Percentiles rank a stretch among this genome's conserved stretches.
Evolutionary conservation across 2,113 vertebrate genomes (phyloP).

Genomic region (Phylloscopus trochiloides): DNA sequence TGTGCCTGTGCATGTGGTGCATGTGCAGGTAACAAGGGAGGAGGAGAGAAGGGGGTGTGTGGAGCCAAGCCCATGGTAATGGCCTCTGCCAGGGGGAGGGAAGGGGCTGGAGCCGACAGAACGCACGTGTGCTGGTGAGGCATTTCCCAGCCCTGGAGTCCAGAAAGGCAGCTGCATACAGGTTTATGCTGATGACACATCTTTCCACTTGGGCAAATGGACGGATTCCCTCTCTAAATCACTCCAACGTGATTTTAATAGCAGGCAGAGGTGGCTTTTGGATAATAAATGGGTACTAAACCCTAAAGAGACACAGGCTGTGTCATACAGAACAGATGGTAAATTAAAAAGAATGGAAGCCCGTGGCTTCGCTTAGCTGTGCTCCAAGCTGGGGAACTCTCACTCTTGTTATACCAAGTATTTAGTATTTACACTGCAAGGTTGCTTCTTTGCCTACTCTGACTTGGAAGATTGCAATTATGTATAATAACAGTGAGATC

Average conservation of each 20-base stretch:
- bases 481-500: slow-evolving; percentile 43
- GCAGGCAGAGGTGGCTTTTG: slow-evolving; percentile 69
- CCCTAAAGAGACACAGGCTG: slow-evolving; percentile 70
- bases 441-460: slow-evolving; percentile 26
- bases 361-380: slow-evolving; percentile 20
- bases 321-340: slow-evolving; percentile 75
- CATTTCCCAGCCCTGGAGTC: slow-evolving; percentile 8
- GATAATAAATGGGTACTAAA: slow-evolving; percentile 76
- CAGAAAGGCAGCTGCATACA: slow-evolving; percentile 11
- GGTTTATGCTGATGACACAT: slow-evolving; percentile 57
- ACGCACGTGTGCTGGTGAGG: background rate
- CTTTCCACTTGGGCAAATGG: slow-evolving; percentile 63
- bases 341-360: slow-evolving; percentile 71
- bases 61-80: background rate
- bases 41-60: background rate
- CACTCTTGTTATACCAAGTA: slow-evolving; percentile 64
- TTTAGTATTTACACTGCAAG: slow-evolving; percentile 68
- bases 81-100: background rate
- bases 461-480: slow-evolving; percentile 65
- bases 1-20: background rate
- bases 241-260: slow-evolving; percentile 71
- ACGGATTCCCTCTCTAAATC: slow-evolving; percentile 68
- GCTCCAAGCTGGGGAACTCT: slow-evolving; percentile 37
- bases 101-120: background rate
- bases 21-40: background rate